phyloP scores from a whole-genome alignment of 1,140 invertebrate species.

The Lepidostoma basale region DNA sequence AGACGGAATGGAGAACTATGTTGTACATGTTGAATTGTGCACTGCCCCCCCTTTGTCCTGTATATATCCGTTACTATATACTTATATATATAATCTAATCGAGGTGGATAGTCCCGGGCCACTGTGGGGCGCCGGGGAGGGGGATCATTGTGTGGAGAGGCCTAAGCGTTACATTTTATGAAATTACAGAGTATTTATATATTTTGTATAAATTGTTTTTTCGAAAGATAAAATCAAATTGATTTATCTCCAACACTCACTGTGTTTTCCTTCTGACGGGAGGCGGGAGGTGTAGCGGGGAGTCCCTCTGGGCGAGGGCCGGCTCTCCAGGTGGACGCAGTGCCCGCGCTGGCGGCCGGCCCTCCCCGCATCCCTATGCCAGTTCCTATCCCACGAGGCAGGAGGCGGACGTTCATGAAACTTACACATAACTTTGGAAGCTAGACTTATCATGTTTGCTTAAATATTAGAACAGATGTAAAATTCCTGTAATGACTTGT shows the following conservation, averaged over 20 bases:
- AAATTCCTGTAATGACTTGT: constrained; percentile 22
- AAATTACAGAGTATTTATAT: constrained; percentile 64
- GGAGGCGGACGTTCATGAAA: constrained; percentile 22
- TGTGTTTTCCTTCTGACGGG: constrained; percentile 44
- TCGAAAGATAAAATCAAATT: constrained; percentile 62
- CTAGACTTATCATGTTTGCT: neutral
- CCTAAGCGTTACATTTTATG: constrained; percentile 61
- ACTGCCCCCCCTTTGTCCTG: constrained; percentile 42
- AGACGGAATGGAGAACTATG: constrained; percentile 56
- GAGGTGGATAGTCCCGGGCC: constrained; percentile 35
- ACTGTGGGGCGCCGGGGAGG: constrained; percentile 36
- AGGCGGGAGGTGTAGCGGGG: constrained; percentile 38
- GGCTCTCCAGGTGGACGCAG: neutral
- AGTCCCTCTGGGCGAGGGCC: constrained; percentile 3
- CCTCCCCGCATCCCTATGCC: constrained; percentile 5
- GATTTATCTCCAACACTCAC: constrained; percentile 45
- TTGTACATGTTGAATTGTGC: constrained; percentile 49
- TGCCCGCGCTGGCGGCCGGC: neutral
- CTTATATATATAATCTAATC: constrained; percentile 37
- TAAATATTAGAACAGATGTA: constrained; percentile 14
- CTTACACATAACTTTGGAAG: constrained; percentile 19
- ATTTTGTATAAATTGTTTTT: constrained; percentile 64
- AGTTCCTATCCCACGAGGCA: constrained; percentile 18
- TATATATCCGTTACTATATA: constrained; percentile 45
- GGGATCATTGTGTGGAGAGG: constrained; percentile 55